Evolutionary conservation across 1,140 invertebrate genomes (phyloP), one percentile per base, ranked within the genome.

Genomic region (Orius insidiosus): DNA sequence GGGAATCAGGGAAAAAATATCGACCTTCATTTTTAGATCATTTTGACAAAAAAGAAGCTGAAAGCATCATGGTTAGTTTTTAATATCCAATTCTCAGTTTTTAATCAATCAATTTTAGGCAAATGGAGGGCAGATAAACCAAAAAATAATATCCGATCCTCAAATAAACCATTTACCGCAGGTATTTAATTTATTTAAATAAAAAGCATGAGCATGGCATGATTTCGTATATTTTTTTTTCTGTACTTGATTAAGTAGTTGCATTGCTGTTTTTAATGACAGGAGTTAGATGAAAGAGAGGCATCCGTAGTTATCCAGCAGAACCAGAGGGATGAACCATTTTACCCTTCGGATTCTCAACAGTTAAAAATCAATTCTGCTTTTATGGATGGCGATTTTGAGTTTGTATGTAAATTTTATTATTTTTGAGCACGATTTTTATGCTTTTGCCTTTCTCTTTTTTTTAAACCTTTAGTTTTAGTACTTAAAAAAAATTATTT

Each of bases 21-120:
- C 69, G 88, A 45, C 90, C 90, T 41, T 68, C 87, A 54, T 95
- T 90, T 63, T 69, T 95, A 45, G 88, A 94, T 63, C 89, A 94
- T 64, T 94, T 94, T 67, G 88, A 94, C 52, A 87, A 88, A 57
- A 90, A 92, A 58, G 86, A 92, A 60, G 70, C 77, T 15, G 79
- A 78, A 55, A 68, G 61, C 65, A 44, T 65, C 61, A 42, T 65
- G 53, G 64, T 67, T 54, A 55, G 47, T 52, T 6, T 41, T 11
- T 24, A 4, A 24, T 24, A 4, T 24, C 24, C 24, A 24, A 24
- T n/a, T n/a, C n/a, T n/a, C n/a, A n/a, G n/a, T n/a, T n/a, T n/a
- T n/a, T n/a, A 24, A 24, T 36, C 35, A 36, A 3, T 36, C 35
- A 11, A 11, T 36, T 36, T 5, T 15, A 36, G n/a, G 14, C 35